phyloP scores from a whole-genome alignment of 1,140 invertebrate species.

The Drusus annulatus region DNA sequence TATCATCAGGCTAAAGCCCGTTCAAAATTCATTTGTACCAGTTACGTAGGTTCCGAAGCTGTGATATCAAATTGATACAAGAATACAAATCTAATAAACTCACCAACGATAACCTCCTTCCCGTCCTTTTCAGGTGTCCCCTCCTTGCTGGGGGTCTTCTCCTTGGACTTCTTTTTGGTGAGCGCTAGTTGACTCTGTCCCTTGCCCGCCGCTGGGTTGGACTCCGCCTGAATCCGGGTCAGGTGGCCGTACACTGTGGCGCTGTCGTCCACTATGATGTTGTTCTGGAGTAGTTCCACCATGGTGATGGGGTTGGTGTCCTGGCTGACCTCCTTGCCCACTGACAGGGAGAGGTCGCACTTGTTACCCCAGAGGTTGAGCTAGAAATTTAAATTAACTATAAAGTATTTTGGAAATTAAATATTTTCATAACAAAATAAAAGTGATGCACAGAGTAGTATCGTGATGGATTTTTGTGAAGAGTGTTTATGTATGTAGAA shows the following conservation, averaged over 20 bases:
- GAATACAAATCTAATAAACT: no score
- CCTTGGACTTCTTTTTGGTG: conserved; percentile 15
- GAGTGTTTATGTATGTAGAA: no score
- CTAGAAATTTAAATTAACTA: conserved; percentile 58
- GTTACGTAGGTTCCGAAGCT: no score
- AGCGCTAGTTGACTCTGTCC: conserved; percentile 47
- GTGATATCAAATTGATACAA: no score
- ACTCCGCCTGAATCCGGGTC: conserved; percentile 60
- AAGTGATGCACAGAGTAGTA: no score
- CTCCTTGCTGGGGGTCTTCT: neutral
- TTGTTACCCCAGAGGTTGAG: conserved; percentile 83
- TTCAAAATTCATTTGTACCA: no score
- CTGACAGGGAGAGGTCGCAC: conserved; percentile 91
- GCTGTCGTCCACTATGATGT: conserved; percentile 52
- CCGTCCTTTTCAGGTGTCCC: no score
- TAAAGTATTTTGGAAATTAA: no score
- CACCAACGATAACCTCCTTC: no score
- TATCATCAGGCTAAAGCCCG: no score
- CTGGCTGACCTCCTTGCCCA: conserved; percentile 69
- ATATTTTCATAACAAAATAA: no score
- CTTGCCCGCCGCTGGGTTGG: conserved; percentile 61
- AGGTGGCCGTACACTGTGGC: conserved; percentile 60
- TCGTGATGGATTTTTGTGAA: no score
- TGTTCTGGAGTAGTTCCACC: conserved; percentile 47
- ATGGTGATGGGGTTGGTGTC: conserved; percentile 50